Evolutionary conservation across 2,113 vertebrate species (phyloP).

Genomic region (Phoenicopterus ruber): DNA sequence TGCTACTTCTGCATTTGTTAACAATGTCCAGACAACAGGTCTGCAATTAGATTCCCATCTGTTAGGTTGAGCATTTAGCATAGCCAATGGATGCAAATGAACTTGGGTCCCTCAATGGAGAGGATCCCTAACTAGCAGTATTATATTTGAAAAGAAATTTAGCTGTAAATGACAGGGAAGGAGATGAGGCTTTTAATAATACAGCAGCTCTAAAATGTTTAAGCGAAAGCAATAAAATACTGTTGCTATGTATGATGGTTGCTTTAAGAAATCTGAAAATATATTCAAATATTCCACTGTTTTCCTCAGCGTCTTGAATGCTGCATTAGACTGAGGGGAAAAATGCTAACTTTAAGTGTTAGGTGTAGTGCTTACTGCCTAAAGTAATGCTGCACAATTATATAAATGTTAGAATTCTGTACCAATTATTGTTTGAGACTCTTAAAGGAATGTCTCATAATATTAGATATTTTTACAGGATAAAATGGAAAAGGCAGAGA

Average conservation of each 20-base stretch:
- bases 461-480: neutral
- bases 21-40: conserved; percentile 78
- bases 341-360: neutral
- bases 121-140: conserved; percentile 36
- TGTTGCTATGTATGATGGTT: neutral
- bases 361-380: neutral
- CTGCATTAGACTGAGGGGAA: neutral
- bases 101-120: conserved; percentile 45
- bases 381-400: neutral
- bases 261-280: neutral
- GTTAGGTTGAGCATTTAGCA: conserved; percentile 64
- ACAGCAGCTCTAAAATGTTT: neutral
- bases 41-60: conserved; percentile 81
- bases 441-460: neutral
- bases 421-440: neutral
- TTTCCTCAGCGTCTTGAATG: neutral
- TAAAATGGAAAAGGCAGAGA: neutral
- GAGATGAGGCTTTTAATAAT: neutral
- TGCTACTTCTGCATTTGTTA: conserved; percentile 76
- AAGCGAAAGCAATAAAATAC: neutral
- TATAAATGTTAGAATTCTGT: neutral
- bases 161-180: neutral
- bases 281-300: neutral
- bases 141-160: neutral
- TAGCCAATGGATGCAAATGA: conserved; percentile 64